Evolutionary conservation across 2,113 vertebrate species (phyloP), one percentile per base, ranked within the genome.

Genomic region (Arenaria interpres): DNA sequence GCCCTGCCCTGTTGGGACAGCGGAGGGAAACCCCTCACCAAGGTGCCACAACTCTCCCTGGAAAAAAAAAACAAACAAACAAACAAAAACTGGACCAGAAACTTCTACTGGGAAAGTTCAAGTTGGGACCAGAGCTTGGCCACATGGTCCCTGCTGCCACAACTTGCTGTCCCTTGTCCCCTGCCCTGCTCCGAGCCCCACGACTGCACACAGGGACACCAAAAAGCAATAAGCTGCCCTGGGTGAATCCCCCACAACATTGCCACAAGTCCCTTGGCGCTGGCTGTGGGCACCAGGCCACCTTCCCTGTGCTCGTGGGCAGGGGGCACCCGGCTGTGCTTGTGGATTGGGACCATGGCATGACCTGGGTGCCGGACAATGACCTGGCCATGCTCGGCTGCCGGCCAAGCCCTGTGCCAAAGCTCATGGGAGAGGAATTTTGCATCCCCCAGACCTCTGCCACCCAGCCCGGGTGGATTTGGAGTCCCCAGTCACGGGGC

Each of bases 241-340:
- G 46, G 51, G 18, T 28, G 50, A 73, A 43, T 12, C 25, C 33
- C 32, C 35, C 16, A 4, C 0, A 63, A 50, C 81, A n/a, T 24
- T 78, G 14, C 64, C 69, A 64, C 0, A 0, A 33, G 77, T 50
- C 16, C 53, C 48, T 64, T 0, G 0, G 45, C 7, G 2, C 46
- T 66, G 67, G 51, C 60, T 0, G 0, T 0, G 6, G 56, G 66
- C 41, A 67, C 15, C 33, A 1, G 4, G 46, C 14, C 76, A 19
- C 68, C 5, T 45, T 51, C 83, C n/a, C 37, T 9, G 33, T 54
- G 59, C 32, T 46, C 6, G 3, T 2, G 3, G 85, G 80, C 37
- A 59, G 19, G 17, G 43, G 54, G 12, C 35, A 62, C 30, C 19
- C 4, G 5, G 10, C 25, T 45, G 64, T 0, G 5, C 39, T 46